A percentile compares a stretch with the other conserved stretches of the same genome.
Evolutionary conservation across 2,113 vertebrate genomes (phyloP).

Genomic region (Delphinapterus leucas): DNA sequence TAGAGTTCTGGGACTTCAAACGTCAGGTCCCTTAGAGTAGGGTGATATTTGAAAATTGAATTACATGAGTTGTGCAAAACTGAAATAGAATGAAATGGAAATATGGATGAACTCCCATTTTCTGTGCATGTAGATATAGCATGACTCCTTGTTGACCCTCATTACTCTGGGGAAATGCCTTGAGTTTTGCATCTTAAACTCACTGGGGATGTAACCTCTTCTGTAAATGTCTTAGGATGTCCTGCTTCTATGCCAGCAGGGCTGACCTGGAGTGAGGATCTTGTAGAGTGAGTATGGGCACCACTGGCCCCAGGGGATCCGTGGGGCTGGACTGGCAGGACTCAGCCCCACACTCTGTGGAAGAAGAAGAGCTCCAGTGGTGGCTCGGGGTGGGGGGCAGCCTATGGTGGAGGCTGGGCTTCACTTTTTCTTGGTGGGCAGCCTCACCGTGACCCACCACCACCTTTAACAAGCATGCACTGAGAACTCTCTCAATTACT

Average conservation of each 20-base stretch:
- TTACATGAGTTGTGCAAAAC: not conserved
- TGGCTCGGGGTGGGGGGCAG: fast-evolving
- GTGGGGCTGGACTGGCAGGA: not conserved
- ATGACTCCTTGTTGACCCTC: not conserved
- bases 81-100: not conserved
- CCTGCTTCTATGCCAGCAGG: not conserved
- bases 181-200: not conserved
- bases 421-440: not conserved
- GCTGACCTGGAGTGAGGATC: not conserved
- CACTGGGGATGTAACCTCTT: not conserved
- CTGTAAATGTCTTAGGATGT: not conserved
- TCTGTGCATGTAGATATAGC: not conserved
- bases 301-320: fast-evolving
- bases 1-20: not conserved
- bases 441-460: not conserved
- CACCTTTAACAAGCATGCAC: not conserved
- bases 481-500: not conserved
- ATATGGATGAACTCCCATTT: not conserved
- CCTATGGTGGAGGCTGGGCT: not conserved
- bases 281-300: not conserved
- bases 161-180: not conserved
- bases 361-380: not conserved
- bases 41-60: not conserved
- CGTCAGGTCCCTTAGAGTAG: not conserved
- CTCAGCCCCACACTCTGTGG: not conserved